Percentiles rank a stretch among this genome's conserved stretches.
Evolutionary conservation across 2,797 vertebrate genomes (phyloP).

Genomic region (Rhinogobio ventralis): DNA sequence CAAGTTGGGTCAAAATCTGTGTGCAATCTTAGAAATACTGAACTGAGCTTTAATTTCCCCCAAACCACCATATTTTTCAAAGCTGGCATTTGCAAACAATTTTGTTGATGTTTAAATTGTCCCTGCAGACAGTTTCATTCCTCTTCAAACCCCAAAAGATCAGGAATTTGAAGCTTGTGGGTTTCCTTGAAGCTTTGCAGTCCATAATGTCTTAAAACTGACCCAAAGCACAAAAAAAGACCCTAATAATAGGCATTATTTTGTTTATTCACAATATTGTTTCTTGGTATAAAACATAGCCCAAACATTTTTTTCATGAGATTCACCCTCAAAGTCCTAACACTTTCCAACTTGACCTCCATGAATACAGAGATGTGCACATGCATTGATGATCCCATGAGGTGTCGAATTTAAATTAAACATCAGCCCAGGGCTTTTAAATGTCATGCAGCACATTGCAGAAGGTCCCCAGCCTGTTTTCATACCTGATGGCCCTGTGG

Average conservation of each 20-base stretch:
- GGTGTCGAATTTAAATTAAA: conserved; percentile 53
- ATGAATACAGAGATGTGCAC: conserved; percentile 49
- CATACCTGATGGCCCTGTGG: conserved; percentile 77
- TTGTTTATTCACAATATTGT: not conserved
- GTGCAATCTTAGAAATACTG: not conserved
- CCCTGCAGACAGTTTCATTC: not conserved
- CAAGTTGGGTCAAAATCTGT: not conserved
- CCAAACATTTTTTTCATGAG: conserved; percentile 47
- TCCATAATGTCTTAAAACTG: not conserved
- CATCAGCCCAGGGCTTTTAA: conserved; percentile 38
- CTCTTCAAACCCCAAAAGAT: conserved; percentile 19
- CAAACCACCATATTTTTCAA: conserved; percentile 23
- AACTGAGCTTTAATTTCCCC: not conserved
- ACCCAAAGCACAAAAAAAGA: not conserved
- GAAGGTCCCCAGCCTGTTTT: conserved; percentile 44
- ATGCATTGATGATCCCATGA: conserved; percentile 59
- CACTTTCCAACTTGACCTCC: not conserved
- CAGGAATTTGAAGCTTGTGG: conserved; percentile 28
- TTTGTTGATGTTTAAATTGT: conserved; percentile 7
- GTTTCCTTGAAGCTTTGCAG: not conserved
- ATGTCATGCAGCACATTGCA: conserved; percentile 25
- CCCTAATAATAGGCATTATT: not conserved
- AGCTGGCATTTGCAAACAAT: conserved; percentile 22
- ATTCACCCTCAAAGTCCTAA: conserved; percentile 61
- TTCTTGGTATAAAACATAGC: not conserved